Conservation (phyloP, 2,797 vertebrate species). For the Rhabdophis nuchalis region DNA sequence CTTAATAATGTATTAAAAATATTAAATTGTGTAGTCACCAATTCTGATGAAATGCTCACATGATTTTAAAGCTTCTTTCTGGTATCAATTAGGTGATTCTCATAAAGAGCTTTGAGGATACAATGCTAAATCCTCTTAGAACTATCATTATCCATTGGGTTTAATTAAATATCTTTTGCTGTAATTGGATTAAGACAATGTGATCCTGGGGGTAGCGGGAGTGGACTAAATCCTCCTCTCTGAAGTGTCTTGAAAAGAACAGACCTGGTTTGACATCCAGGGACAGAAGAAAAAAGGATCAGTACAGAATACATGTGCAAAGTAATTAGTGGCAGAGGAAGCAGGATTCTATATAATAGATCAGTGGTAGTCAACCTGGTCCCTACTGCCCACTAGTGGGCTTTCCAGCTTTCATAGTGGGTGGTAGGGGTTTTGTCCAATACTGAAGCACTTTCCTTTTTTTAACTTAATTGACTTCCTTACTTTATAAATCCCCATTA, state of each 20-base stretch:
- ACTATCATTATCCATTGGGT: conserved; percentile 21
- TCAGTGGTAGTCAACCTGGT: too few species aligned
- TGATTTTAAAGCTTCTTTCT: conserved; percentile 55
- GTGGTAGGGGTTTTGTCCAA: too few species aligned
- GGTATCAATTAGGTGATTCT: conserved; percentile 55
- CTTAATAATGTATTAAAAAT: conserved; percentile 26
- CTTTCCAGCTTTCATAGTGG: too few species aligned
- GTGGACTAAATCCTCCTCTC: not conserved
- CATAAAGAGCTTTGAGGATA: conserved; percentile 38
- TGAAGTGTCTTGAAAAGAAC: not conserved
- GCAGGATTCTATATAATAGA: too few species aligned
- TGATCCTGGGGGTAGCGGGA: conserved; percentile 21
- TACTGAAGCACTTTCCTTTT: too few species aligned
- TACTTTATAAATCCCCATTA: too few species aligned
- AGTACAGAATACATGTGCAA: too few species aligned
- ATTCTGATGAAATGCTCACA: conserved; percentile 53
- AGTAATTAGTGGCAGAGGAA: not conserved
- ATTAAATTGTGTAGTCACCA: conserved; percentile 57
- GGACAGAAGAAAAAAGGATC: not conserved
- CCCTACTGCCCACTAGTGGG: too few species aligned
- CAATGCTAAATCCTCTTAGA: conserved; percentile 27
- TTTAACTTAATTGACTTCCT: too few species aligned
- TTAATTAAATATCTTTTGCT: conserved; percentile 46
- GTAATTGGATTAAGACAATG: conserved; percentile 60
- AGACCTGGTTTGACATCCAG: not conserved